Percentiles rank a stretch among this genome's conserved stretches.
Evolutionary conservation across 1,140 invertebrate genomes (phyloP).

Genomic region (Caerostris extrusa): DNA sequence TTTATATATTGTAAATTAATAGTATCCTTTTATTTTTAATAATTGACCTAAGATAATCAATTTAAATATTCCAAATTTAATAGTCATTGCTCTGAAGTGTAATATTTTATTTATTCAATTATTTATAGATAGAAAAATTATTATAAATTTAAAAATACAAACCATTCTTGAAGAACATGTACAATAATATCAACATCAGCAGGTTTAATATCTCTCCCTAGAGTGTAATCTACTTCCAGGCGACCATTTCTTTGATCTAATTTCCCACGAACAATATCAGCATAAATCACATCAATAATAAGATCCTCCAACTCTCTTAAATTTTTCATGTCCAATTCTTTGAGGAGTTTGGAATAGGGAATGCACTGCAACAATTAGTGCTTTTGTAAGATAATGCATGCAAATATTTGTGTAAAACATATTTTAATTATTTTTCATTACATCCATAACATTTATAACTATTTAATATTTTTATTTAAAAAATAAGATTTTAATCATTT

Average conservation of each 20-base stretch:
- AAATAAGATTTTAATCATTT: too few relatives aligned
- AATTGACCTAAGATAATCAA: too few relatives aligned
- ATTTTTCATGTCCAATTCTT: slow-evolving; percentile 95
- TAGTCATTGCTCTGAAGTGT: too few relatives aligned
- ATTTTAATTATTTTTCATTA: too few relatives aligned
- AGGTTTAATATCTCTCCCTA: slow-evolving; percentile 93
- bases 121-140: not conserved
- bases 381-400: too few relatives aligned
- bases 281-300: slow-evolving; percentile 98
- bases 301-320: slow-evolving; percentile 96
- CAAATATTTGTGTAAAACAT: too few relatives aligned
- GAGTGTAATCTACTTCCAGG: slow-evolving; percentile 95
- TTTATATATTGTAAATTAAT: too few relatives aligned
- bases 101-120: not conserved
- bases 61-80: too few relatives aligned
- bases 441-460: not conserved
- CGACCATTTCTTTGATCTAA: slow-evolving; percentile 96
- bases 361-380: slow-evolving; percentile 85
- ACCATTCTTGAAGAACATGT: slow-evolving; percentile 91
- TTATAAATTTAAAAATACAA: not conserved
- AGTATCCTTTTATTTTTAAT: too few relatives aligned
- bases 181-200: slow-evolving; percentile 88
- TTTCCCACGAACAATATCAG: slow-evolving; percentile 97
- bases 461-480: not conserved
- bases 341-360: slow-evolving; percentile 91